Base-by-base conservation (phyloP, 2,797 vertebrate species). In the Parauchenoglanis ngamensis region DNA sequence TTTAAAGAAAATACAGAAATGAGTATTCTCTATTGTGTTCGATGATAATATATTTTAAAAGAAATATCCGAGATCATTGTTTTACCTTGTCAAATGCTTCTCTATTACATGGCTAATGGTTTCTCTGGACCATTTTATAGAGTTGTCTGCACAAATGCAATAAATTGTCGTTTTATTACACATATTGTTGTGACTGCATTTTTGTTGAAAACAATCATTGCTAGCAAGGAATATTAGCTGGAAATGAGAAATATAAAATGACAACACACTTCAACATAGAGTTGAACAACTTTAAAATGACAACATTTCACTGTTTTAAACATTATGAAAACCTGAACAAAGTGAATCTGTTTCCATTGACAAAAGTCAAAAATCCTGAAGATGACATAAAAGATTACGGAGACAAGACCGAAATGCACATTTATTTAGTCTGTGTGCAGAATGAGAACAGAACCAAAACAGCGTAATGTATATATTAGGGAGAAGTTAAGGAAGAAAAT, bases 111-210 rank as follows among this genome's bases (percentile, higher is more conserved):
- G 95, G 95, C 94, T 94, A 95, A 95, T 93, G 93, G 96, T 96
- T 97, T 95, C 94, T 94, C 94, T 94, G 95, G 96, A 94, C 93
- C 91, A 94, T 96, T 97, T 97, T 97, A 95, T 96, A 97, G 96
- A 96, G 93, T 95, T 93, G 94, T 97, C 94, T 94, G 95, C 96
- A 96, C 95, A 96, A 97, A 97, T 97, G 96, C 96, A 98, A 97
- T 97, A 97, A 97, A 92, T 88, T 90, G 95, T 93, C 94, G 96
- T 97, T 97, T 97, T 97, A 97, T 95, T 96, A 97, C 95, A 96
- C 94, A 94, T 93, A 95, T 95, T 86, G 67, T 35, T 70, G 88
- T 84, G 79, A 61, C 75, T 81, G 78, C 35, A 46, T 52, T 88
- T 73, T 88, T 88, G 54, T 86, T 57, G 28, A 28, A 0, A 54